These are phyloP conservation scores for Thereva unica DNA, from an alignment of 2,888 invertebrate species.

Conservation along the genomic window DNA sequence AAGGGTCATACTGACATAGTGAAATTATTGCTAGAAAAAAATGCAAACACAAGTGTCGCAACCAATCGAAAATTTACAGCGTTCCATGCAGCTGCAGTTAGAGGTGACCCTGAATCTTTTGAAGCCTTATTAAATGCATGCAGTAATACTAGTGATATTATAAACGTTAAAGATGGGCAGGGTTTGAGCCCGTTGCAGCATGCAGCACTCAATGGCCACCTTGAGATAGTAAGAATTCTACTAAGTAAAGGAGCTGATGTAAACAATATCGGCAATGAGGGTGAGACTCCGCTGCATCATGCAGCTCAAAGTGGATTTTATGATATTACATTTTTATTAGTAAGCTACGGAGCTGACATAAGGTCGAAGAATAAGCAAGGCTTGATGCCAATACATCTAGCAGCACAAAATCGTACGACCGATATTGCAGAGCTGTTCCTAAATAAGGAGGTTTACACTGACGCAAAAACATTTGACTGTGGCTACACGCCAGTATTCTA, in stretches of 20 bases:
- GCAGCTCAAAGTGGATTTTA: constrained; percentile 11
- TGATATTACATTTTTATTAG: background rate
- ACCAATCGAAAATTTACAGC: constrained; percentile 36
- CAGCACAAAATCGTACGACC: background rate
- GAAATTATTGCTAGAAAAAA: constrained; percentile 40
- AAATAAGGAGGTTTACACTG: constrained; percentile 11
- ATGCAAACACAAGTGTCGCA: constrained; percentile 34
- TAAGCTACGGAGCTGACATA: constrained; percentile 31
- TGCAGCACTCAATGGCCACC: constrained; percentile 38
- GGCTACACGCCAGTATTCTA: constrained; percentile 15
- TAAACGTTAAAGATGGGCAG: constrained; percentile 37
- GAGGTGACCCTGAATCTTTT: constrained; percentile 27
- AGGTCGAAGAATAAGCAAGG: background rate
- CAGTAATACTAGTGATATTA: constrained; percentile 33
- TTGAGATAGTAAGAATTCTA: constrained; percentile 32
- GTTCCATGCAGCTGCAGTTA: constrained; percentile 39
- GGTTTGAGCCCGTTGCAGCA: constrained; percentile 44
- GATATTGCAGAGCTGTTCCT: background rate
- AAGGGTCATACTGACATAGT: constrained; percentile 37
- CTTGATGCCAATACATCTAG: background rate
- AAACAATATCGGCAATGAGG: background rate
- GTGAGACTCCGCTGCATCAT: constrained; percentile 18
- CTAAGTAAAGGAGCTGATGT: constrained; percentile 24
- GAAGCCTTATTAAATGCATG: constrained; percentile 27
- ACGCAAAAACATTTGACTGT: constrained; percentile 8